Conservation (phyloP, 2,797 vertebrate genomes). For the Malurus leucopterus region DNA sequence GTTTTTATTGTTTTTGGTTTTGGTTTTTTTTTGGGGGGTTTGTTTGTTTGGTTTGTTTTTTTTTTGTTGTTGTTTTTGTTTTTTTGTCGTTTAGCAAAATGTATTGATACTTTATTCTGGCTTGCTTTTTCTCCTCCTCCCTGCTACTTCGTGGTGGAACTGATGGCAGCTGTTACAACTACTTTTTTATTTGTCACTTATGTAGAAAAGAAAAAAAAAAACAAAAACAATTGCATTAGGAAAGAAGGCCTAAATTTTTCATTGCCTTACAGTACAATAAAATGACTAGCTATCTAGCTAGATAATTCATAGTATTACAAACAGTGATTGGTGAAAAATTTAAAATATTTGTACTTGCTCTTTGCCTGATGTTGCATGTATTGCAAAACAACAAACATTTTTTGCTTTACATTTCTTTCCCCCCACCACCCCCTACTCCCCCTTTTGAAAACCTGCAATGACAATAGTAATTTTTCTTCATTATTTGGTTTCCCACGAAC, state of each 20-base stretch:
- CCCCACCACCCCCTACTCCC: accelerated
- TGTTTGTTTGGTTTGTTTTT: no score
- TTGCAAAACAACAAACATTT: background rate
- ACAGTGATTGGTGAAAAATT: background rate
- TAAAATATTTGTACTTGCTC: background rate
- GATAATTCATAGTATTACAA: background rate
- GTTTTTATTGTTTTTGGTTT: no score
- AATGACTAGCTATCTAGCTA: background rate
- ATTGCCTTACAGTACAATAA: background rate
- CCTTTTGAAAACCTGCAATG: background rate
- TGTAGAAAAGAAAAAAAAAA: background rate
- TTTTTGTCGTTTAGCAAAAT: background rate
- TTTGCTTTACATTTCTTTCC: background rate
- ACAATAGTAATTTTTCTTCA: background rate
- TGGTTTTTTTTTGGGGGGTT: no score
- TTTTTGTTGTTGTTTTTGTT: no score
- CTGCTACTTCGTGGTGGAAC: background rate
- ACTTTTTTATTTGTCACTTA: background rate
- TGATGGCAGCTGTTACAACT: background rate
- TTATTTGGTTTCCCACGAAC: background rate
- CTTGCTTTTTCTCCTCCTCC: accelerated
- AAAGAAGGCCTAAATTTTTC: background rate
- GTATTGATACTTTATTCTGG: background rate
- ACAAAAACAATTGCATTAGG: background rate
- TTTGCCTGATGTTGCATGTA: background rate